A percentile compares a stretch with the other conserved stretches of the same genome.
Conservation (phyloP, 2,797 vertebrate species). For the Pipistrellus nathusii region DNA sequence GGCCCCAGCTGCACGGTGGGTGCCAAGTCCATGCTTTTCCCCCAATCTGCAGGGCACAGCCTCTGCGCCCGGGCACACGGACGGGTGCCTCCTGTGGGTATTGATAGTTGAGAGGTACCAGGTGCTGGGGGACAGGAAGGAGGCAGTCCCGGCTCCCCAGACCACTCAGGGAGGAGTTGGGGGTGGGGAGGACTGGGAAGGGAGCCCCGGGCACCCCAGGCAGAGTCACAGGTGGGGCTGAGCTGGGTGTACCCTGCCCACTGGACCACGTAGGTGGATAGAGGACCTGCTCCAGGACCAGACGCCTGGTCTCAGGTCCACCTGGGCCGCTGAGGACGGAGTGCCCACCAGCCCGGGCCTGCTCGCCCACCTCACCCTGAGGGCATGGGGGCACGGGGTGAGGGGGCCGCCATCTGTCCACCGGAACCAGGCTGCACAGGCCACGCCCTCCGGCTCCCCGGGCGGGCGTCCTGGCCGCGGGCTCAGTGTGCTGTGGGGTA, state of each 20-base stretch:
- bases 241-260: not conserved
- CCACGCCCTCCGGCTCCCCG: not conserved
- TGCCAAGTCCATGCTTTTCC: not conserved
- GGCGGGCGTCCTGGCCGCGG: no score
- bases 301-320: not conserved
- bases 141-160: accelerated
- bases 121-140: not conserved
- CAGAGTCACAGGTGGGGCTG: accelerated
- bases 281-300: not conserved
- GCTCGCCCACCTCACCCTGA: not conserved
- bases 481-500: no score
- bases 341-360: not conserved
- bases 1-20: not conserved
- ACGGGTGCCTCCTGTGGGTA: accelerated
- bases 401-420: not conserved
- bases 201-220: not conserved
- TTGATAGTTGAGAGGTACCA: no score
- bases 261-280: not conserved
- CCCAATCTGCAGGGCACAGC: not conserved
- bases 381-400: accelerated
- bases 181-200: accelerated
- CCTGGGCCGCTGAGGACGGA: not conserved
- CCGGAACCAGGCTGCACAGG: accelerated
- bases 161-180: not conserved
- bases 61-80: not conserved